A percentile compares a stretch with the other conserved stretches of the same genome.
Conservation (phyloP, 2,888 invertebrate species). For the Emmelina monodactyla region DNA sequence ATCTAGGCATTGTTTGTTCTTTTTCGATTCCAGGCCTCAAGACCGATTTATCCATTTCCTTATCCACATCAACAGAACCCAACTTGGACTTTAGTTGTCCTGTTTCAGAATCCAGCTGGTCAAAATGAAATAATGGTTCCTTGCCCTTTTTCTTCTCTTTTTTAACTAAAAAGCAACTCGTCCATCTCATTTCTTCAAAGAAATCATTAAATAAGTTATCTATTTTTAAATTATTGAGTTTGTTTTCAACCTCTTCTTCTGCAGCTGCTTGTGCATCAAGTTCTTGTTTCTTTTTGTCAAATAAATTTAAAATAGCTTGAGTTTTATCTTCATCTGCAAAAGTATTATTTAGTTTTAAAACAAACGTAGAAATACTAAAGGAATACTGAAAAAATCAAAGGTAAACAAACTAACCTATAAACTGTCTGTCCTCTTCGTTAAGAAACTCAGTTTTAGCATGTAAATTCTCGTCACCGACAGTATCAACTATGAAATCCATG, state of each 20-base stretch:
- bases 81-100: slow-evolving; percentile 47
- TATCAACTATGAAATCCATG: slow-evolving; percentile 69
- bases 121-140: slow-evolving; percentile 35
- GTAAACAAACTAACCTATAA: background rate
- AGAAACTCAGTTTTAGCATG: slow-evolving; percentile 33
- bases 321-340: slow-evolving; percentile 27
- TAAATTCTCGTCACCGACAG: slow-evolving; percentile 54
- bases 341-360: slow-evolving; percentile 32
- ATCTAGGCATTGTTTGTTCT: slow-evolving; percentile 66
- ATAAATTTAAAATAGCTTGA: slow-evolving; percentile 33
- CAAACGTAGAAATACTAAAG: background rate
- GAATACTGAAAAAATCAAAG: background rate
- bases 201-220: slow-evolving; percentile 42
- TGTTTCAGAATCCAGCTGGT: slow-evolving; percentile 39
- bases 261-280: slow-evolving; percentile 28
- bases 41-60: slow-evolving; percentile 69
- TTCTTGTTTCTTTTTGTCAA: slow-evolving; percentile 41
- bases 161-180: slow-evolving; percentile 29
- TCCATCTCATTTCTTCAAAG: slow-evolving; percentile 51
- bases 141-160: slow-evolving; percentile 28
- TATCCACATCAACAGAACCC: slow-evolving; percentile 53
- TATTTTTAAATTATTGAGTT: slow-evolving; percentile 37
- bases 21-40: slow-evolving; percentile 73
- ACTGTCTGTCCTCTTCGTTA: slow-evolving; percentile 28
- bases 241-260: slow-evolving; percentile 36